phyloP scores from a whole-genome alignment of 2,888 invertebrate genomes.

The Leptarthrus brevirostris region DNA sequence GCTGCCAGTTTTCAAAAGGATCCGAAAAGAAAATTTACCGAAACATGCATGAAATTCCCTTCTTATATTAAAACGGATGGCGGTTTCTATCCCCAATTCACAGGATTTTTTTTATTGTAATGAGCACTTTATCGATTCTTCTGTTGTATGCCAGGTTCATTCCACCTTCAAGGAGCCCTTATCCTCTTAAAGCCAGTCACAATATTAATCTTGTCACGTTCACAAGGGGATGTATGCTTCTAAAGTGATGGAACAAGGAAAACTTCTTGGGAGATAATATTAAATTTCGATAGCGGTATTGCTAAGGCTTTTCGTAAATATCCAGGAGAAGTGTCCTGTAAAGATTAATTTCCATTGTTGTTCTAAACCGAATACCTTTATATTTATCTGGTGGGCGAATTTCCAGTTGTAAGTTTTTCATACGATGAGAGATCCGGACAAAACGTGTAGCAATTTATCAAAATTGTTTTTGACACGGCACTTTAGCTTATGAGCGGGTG shows the following conservation, averaged over 20 bases:
- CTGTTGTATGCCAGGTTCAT: background rate
- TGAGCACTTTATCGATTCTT: background rate
- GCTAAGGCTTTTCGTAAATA: background rate
- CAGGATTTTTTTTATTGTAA: slow-evolving; percentile 12
- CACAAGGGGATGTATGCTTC: background rate
- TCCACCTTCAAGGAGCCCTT: background rate
- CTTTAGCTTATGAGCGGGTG: no score
- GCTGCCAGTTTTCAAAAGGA: no score
- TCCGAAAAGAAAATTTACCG: background rate
- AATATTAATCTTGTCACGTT: slow-evolving; percentile 12
- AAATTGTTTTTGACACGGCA: no score
- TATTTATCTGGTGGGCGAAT: no score
- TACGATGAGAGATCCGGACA: no score
- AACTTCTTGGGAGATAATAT: background rate
- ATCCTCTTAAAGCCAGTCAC: background rate
- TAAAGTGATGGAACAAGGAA: background rate
- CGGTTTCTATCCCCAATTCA: background rate
- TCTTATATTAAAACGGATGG: background rate
- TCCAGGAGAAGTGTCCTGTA: no score
- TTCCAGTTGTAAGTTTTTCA: no score
- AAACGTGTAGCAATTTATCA: no score
- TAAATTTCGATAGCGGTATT: background rate
- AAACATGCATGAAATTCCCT: background rate
- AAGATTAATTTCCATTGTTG: no score
- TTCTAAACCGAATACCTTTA: no score